These are phyloP conservation scores for Fukomys damarensis DNA, from an alignment of 2,113 vertebrate species.

Conservation along the genomic window DNA sequence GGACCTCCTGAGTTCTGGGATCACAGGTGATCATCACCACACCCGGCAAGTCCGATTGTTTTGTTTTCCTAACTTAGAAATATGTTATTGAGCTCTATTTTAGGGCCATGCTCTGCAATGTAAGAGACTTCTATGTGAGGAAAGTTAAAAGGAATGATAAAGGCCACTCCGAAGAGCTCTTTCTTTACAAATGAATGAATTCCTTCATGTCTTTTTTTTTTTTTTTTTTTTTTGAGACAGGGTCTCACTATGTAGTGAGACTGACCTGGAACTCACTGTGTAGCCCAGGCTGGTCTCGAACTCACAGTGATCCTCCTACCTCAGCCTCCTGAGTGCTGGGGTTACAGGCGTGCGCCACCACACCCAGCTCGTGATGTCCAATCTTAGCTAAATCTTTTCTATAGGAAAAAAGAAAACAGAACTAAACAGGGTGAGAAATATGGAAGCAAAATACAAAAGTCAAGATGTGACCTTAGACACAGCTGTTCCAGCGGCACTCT, in stretches of 20 bases:
- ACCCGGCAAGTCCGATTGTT: not conserved
- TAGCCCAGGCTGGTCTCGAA: too few species aligned
- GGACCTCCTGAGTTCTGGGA: too few species aligned
- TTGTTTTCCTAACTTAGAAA: slow-evolving; percentile 12
- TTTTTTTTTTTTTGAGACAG: too few species aligned
- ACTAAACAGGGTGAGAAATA: not conserved
- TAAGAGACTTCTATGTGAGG: slow-evolving; percentile 22
- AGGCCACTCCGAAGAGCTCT: not conserved
- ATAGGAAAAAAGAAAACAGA: slow-evolving; percentile 9
- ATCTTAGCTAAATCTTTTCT: slow-evolving; percentile 6
- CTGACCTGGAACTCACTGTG: too few species aligned
- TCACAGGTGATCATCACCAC: too few species aligned
- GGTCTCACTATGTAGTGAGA: too few species aligned
- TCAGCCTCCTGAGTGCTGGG: too few species aligned
- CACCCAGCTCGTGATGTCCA: too few species aligned
- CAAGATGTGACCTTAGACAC: slow-evolving; percentile 91
- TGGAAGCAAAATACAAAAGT: not conserved
- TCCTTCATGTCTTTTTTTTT: too few species aligned
- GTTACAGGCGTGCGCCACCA: too few species aligned
- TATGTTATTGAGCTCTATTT: slow-evolving; percentile 9
- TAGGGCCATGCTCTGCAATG: not conserved
- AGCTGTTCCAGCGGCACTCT: slow-evolving; percentile 97
- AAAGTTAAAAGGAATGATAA: slow-evolving; percentile 18
- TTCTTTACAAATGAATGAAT: slow-evolving; percentile 39
- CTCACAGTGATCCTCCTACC: too few species aligned